These are phyloP conservation scores for Pheosia tremula DNA, from an alignment of 2,888 invertebrate genomes.

Conservation along the genomic window DNA sequence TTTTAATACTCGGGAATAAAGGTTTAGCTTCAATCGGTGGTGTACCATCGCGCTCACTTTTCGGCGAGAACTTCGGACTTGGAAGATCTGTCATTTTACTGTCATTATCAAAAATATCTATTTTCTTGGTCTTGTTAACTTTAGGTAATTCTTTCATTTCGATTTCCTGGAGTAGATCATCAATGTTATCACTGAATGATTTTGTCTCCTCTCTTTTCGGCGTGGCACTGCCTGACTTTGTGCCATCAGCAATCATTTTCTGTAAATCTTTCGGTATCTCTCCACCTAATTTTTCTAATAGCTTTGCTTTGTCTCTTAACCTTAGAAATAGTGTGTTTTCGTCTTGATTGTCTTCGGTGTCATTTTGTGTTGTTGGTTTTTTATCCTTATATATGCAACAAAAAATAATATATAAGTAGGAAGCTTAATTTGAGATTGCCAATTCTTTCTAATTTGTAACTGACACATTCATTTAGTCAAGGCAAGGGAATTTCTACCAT, in stretches of 20 bases:
- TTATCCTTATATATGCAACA: slow-evolving; percentile 25
- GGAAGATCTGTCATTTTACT: slow-evolving; percentile 37
- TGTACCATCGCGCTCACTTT: slow-evolving; percentile 41
- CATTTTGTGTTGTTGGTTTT: slow-evolving; percentile 41
- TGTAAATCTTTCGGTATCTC: slow-evolving; percentile 78
- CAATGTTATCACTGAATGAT: slow-evolving; percentile 50
- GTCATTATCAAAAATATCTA: slow-evolving; percentile 50
- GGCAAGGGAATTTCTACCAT: no score
- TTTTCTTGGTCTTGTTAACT: slow-evolving; percentile 49
- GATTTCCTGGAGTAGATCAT: slow-evolving; percentile 72
- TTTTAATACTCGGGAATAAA: slow-evolving; percentile 57
- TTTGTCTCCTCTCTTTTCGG: slow-evolving; percentile 50
- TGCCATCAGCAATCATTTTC: slow-evolving; percentile 70
- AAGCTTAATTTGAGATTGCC: background rate
- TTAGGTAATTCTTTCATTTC: slow-evolving; percentile 74
- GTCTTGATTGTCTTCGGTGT: slow-evolving; percentile 67
- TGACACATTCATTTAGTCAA: no score
- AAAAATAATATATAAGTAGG: slow-evolving; percentile 7
- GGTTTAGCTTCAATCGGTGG: slow-evolving; percentile 53
- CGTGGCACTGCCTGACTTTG: slow-evolving; percentile 49
- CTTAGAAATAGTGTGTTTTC: slow-evolving; percentile 64
- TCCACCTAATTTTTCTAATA: slow-evolving; percentile 81
- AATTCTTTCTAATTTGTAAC: no score
- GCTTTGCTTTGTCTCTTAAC: slow-evolving; percentile 78
- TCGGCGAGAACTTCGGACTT: slow-evolving; percentile 55